A percentile compares a stretch with the other conserved stretches of the same genome.
phyloP scores from a whole-genome alignment of 37 sponge, comb jelly and placozoan genomes.

The Hormiphora californensis region DNA sequence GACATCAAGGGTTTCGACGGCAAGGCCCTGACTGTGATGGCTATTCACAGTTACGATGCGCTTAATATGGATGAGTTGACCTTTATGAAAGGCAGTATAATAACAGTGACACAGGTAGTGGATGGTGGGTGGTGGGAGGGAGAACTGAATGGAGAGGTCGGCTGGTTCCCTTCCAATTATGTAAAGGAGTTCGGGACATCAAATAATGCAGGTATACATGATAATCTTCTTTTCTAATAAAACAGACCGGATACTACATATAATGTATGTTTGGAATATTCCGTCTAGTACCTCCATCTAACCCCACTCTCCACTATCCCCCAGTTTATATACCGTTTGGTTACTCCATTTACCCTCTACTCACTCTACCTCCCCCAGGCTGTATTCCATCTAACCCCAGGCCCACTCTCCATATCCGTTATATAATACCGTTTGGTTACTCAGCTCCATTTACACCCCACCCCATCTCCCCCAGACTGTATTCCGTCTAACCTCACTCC shows the following conservation, averaged over 20 bases:
- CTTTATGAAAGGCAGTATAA: constrained; percentile 10
- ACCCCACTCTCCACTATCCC: neutral
- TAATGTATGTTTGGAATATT: no score
- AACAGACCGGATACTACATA: no score
- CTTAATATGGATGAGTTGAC: constrained; percentile 41
- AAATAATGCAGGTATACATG: no score
- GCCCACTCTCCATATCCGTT: neutral
- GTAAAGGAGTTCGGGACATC: constrained; percentile 54
- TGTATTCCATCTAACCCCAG: no score
- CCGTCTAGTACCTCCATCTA: no score
- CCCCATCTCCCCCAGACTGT: neutral
- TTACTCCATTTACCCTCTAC: neutral
- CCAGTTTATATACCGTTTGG: neutral
- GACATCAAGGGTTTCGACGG: constrained; percentile 24
- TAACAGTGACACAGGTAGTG: constrained; percentile 45
- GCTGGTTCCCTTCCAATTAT: constrained; percentile 49
- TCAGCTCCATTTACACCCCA: neutral
- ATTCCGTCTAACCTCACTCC: no score
- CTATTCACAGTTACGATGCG: constrained; percentile 26
- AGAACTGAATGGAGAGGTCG: neutral
- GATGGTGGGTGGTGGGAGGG: constrained; percentile 55
- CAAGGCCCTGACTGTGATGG: constrained; percentile 30
- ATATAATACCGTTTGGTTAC: neutral
- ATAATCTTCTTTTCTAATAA: no score
- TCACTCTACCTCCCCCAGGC: neutral